These are phyloP conservation scores for Itoplectis maculator DNA, from an alignment of 2,888 invertebrate species.

Conservation along the genomic window DNA sequence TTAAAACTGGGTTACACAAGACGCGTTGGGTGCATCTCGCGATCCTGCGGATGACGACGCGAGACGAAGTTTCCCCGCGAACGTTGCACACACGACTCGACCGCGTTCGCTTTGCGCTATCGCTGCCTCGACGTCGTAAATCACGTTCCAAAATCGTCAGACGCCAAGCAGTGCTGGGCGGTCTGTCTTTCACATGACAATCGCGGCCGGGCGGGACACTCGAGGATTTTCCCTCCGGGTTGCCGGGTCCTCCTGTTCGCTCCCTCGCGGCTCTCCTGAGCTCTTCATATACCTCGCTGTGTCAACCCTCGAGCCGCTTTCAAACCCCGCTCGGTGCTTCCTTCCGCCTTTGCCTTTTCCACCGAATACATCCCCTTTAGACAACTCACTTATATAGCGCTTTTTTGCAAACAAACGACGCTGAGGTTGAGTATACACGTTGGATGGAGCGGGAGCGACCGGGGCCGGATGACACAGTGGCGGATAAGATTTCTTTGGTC, in stretches of 20 bases:
- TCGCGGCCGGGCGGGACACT: slow-evolving; percentile 6
- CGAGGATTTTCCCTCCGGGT: slow-evolving; percentile 48
- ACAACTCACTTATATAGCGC: slow-evolving; percentile 11
- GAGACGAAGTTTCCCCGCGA: slow-evolving; percentile 13
- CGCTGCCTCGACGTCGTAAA: slow-evolving; percentile 75
- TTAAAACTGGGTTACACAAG: slow-evolving; percentile 72
- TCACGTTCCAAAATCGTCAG: slow-evolving; percentile 78
- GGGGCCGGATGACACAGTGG: slow-evolving; percentile 4
- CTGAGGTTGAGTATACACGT: neutral
- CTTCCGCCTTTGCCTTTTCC: slow-evolving; percentile 39
- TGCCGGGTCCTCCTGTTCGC: slow-evolving; percentile 30
- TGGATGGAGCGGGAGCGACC: neutral
- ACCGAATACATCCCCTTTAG: neutral
- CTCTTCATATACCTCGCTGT: slow-evolving; percentile 21
- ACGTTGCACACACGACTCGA: slow-evolving; percentile 32
- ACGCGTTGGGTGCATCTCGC: slow-evolving; percentile 38
- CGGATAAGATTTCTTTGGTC: neutral
- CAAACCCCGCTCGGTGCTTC: slow-evolving; percentile 8
- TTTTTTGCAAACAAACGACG: slow-evolving; percentile 1
- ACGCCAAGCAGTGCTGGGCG: slow-evolving; percentile 61
- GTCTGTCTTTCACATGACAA: slow-evolving; percentile 64
- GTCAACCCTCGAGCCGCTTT: slow-evolving; percentile 57
- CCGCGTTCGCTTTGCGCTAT: slow-evolving; percentile 51
- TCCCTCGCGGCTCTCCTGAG: slow-evolving; percentile 45
- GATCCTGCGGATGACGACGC: slow-evolving; percentile 55